Evolutionary conservation across 2,797 vertebrate species (phyloP).

Genomic region (Florisuga fusca): DNA sequence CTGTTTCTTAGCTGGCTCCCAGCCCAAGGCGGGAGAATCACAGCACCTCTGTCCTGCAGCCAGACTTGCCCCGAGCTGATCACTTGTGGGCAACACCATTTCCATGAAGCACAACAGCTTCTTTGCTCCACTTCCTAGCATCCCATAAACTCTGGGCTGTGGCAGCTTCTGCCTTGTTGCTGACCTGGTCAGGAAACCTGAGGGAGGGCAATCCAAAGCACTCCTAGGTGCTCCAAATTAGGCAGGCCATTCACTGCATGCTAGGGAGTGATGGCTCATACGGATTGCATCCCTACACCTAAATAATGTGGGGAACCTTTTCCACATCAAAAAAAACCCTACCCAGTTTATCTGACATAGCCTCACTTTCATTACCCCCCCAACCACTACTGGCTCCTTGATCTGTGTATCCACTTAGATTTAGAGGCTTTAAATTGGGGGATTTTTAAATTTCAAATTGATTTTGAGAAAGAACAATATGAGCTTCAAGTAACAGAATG

Average conservation of each 20-base stretch:
- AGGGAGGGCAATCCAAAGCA: neutral
- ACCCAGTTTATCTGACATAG: neutral
- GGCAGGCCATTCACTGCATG: neutral
- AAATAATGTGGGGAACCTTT: neutral
- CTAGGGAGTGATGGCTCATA: neutral
- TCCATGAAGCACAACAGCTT: neutral
- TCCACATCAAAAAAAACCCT: neutral
- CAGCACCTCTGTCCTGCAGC: neutral
- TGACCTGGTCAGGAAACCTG: neutral
- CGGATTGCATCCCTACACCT: neutral
- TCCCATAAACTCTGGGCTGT: neutral
- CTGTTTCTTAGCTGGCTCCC: neutral
- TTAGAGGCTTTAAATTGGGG: neutral
- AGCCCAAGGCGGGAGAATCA: neutral
- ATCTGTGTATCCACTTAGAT: neutral
- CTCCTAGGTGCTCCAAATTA: neutral
- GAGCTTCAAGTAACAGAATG: conserved; percentile 35
- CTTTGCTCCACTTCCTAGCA: accelerated
- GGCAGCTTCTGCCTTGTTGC: neutral
- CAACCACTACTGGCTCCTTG: neutral
- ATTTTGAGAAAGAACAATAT: neutral
- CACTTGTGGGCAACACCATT: accelerated
- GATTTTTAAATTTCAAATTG: neutral
- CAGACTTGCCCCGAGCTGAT: neutral
- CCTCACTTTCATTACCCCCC: neutral